phyloP scores from a whole-genome alignment of 1,140 invertebrate genomes.

The Zaprionus nigranus region DNA sequence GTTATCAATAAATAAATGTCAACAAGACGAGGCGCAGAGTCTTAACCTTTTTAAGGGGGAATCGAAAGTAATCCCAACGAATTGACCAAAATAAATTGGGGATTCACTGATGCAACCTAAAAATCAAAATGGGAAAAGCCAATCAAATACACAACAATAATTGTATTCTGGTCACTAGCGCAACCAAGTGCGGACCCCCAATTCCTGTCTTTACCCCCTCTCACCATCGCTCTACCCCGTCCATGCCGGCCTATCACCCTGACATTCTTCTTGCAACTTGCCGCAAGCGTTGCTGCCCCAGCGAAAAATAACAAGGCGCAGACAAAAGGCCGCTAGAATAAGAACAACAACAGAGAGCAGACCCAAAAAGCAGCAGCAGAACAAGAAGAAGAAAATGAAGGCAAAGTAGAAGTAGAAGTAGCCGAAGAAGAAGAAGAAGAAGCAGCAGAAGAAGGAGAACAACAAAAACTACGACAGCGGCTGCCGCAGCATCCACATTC shows the following conservation, averaged over 20 bases:
- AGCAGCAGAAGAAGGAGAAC: conserved; percentile 6
- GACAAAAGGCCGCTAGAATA: conserved; percentile 69
- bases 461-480: conserved; percentile 17
- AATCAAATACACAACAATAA: conserved; percentile 49
- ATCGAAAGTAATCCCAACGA: conserved; percentile 14
- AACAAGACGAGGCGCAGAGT: conserved; percentile 7
- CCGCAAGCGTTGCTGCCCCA: conserved; percentile 6
- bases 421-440: conserved; percentile 2
- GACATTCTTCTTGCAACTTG: not conserved
- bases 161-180: conserved; percentile 47
- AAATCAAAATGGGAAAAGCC: conserved; percentile 43
- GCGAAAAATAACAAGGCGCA: conserved; percentile 72
- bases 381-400: not conserved
- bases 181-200: not conserved
- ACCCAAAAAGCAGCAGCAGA: not conserved
- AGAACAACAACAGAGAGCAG: conserved; percentile 14
- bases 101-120: conserved; percentile 34
- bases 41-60: conserved; percentile 18
- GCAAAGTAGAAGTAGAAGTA: not conserved
- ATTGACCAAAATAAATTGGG: conserved; percentile 36
- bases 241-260: not conserved
- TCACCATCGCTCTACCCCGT: too few species aligned
- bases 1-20: conserved; percentile 17
- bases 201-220: not conserved
- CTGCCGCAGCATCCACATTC: conserved; percentile 31